Base-by-base conservation (phyloP, 2,797 vertebrate genomes). In the Prunella strophiata region DNA sequence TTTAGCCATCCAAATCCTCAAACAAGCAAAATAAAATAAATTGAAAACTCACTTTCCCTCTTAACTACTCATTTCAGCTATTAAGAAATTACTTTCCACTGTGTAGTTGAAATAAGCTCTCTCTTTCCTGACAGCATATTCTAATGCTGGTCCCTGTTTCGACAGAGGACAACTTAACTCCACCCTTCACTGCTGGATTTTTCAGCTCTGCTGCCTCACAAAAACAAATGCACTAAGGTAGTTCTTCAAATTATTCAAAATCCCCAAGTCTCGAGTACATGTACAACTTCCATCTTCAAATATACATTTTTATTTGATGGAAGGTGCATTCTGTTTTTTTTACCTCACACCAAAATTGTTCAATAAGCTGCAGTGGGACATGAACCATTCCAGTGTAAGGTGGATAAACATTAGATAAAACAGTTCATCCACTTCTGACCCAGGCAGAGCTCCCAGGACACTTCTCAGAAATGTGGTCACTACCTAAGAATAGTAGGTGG, bases 121-220 rank as follows among this genome's bases (percentile, higher is more conserved):
- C 18, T 78, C 73, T 92, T 72, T 27, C 32, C 57, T 72, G 40
- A 83, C 11, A 88, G 32, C 9, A 43, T 47, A n/a, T 21, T 86
- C 34, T 68, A 63, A 36, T 1, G 0, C 3, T 42, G 42, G 21
- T n/a, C 30, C 23, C 18, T 1, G 0, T 32, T 25, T 63, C 67
- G 20, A 67, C 8, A 73, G 55, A 74, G 3, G 18, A 58, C 32
- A 54, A 12, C 30, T 66, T 30, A 82, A 68, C 11, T 70, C 16
- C 10, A 54, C 11, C 27, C 25, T 75, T 75, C 25, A 11, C 18
- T 22, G 58, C 8, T 30, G 11, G 34, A n/a, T 51, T 90, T 66
- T 73, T 83, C 63, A 93, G 51, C 19, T 79, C 51, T 62, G 27
- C 48, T 93, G 51, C 22, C 36, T 82, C 7, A 13, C 1, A 5